Evolutionary conservation across 2,888 invertebrate species (phyloP).

Genomic region (Tetramorium bicarinatum): DNA sequence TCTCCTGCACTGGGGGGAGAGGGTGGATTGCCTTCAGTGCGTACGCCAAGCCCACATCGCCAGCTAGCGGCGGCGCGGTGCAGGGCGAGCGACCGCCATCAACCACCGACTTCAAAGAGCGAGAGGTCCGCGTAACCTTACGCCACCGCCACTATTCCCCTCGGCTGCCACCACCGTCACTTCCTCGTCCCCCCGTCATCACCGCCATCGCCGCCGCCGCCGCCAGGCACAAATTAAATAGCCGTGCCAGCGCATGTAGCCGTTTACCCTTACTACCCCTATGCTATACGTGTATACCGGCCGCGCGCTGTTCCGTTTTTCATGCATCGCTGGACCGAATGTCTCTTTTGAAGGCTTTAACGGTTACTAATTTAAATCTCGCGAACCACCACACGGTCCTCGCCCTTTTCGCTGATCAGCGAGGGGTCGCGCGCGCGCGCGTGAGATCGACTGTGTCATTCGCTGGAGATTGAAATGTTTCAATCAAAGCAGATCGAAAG

Average conservation of each 20-base stretch:
- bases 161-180: constrained; percentile 7
- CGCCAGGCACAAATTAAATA: constrained; percentile 67
- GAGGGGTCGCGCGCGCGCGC: background rate
- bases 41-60: constrained; percentile 53
- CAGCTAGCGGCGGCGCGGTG: background rate
- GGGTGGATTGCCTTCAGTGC: constrained; percentile 43
- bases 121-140: constrained; percentile 68
- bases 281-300: background rate
- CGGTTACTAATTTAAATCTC: constrained; percentile 47
- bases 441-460: constrained; percentile 9
- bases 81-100: constrained; percentile 49
- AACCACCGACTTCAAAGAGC: constrained; percentile 70
- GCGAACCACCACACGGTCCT: background rate
- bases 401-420: background rate
- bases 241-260: constrained; percentile 45
- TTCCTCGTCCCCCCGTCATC: background rate
- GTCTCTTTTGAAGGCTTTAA: constrained; percentile 34
- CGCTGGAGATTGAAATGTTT: background rate
- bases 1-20: background rate
- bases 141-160: constrained; percentile 44
- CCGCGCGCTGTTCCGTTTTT: constrained; percentile 32
- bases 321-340: constrained; percentile 31
- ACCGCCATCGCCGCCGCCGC: constrained; percentile 19
- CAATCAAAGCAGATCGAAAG: background rate
- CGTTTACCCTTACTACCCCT: constrained; percentile 49